Base-by-base conservation (phyloP, 2,888 invertebrate genomes). In the Urechis unicinctus region DNA sequence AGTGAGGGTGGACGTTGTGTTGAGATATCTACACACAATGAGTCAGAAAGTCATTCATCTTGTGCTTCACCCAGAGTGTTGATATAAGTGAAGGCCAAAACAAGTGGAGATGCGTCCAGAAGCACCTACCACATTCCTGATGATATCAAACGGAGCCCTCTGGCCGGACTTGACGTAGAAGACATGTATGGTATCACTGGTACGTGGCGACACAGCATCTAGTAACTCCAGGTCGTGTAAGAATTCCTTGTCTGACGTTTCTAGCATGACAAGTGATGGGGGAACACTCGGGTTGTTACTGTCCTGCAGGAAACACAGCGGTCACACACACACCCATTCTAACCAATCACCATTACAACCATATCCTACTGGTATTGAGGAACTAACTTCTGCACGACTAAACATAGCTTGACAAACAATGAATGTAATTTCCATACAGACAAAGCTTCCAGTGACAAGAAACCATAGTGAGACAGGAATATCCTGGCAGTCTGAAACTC, bases 401-500 rank as follows among this genome's bases (percentile, higher is more conserved):
- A 36, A 36, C 36, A 13, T 36, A 36, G 9, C 36, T 36, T 36
- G n/a, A n/a, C 36, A 36, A 36, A 13, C 9, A 36, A 36, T 17
- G 9, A 36, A 36, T 36, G 9, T 13, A 36, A 36, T 9, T 13
- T 9, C 9, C 9, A 65, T 61, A 81, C 82, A 73, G 82, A 82
- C 41, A 82, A 78, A 42, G 86, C 85, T 53, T 81, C 80, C 41
- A 81, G 70, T 5, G 82, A 81, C 22, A 97, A 80, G 69, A 95
- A 88, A 0, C 97, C 97, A 78, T 97, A 93, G 78, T 97, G 94
- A 2, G 95, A 93, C 22, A 98, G 81, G 76, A 98, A 93, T 28
- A 97, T 81, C 50, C 97, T 83, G 1, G 96, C 91, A 0, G 96
- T 94, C 80, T 96, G 94, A 74, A 95, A 96, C 74, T 94, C 93